phyloP scores from a whole-genome alignment of 2,888 invertebrate genomes.

The Drosophila prostipennis region DNA sequence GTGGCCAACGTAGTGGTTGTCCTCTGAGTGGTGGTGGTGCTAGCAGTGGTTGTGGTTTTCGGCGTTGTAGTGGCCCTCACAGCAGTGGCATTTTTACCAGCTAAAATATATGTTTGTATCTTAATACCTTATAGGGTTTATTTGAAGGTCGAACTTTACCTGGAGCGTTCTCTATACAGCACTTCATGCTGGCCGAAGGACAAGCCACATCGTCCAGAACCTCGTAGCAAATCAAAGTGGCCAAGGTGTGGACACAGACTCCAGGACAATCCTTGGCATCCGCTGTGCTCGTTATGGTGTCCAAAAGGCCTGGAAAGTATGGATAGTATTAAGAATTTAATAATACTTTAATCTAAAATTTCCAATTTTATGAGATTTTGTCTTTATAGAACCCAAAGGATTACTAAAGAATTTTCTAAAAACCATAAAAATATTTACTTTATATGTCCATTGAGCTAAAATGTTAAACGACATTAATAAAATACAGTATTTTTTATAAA shows the following conservation, averaged over 20 bases:
- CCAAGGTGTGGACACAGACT: slow-evolving; percentile 93
- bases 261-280: slow-evolving; percentile 95
- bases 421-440: too few species aligned
- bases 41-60: slow-evolving; percentile 50
- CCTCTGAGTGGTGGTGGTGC: slow-evolving; percentile 56
- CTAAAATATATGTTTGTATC: neutral
- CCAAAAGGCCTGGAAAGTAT: slow-evolving; percentile 88
- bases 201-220: slow-evolving; percentile 93
- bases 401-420: too few species aligned
- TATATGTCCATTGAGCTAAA: too few species aligned
- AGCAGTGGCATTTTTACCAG: slow-evolving; percentile 84
- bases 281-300: slow-evolving; percentile 93
- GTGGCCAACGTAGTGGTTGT: slow-evolving; percentile 68
- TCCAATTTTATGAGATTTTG: too few species aligned
- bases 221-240: slow-evolving; percentile 93
- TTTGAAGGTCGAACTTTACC: slow-evolving; percentile 81
- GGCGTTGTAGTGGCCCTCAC: slow-evolving; percentile 55
- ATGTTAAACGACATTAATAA: too few species aligned
- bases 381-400: too few species aligned
- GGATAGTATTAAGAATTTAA: too few species aligned
- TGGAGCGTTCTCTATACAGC: slow-evolving; percentile 91
- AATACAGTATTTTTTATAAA: too few species aligned
- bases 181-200: slow-evolving; percentile 92
- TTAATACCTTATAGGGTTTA: too few species aligned
- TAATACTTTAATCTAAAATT: too few species aligned